These are phyloP conservation scores for Brienomyrus longianalis DNA, from an alignment of 2,113 vertebrate species.

Conservation along the genomic window DNA sequence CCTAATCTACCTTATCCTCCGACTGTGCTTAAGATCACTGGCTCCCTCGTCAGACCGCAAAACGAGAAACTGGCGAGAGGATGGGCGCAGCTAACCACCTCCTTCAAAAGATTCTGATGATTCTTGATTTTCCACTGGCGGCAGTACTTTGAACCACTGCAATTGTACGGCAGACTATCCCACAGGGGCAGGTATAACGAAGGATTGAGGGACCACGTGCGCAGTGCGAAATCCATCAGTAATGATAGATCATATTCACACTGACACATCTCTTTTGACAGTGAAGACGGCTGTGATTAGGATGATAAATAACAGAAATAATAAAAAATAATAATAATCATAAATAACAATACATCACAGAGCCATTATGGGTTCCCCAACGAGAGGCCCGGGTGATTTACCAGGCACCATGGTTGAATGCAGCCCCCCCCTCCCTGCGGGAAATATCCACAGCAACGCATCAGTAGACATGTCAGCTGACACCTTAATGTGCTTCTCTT, in stretches of 20 bases:
- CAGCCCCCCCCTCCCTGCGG: neutral
- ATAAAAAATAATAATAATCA: neutral
- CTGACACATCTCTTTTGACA: neutral
- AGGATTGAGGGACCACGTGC: neutral
- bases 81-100: neutral
- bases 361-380: neutral
- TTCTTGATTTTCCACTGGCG: neutral
- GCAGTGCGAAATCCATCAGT: neutral
- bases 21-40: neutral
- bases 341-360: constrained; percentile 1
- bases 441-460: neutral
- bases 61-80: neutral
- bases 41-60: neutral
- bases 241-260: neutral
- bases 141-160: neutral
- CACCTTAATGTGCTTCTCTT: neutral
- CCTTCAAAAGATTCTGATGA: neutral
- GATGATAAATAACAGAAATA: constrained; percentile 1
- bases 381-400: neutral
- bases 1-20: neutral
- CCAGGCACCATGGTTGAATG: neutral
- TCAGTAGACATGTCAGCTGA: neutral
- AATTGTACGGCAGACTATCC: neutral
- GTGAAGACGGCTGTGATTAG: neutral
- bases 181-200: neutral